phyloP scores from a whole-genome alignment of 1,140 invertebrate genomes.

The Drosophila tropicalis region DNA sequence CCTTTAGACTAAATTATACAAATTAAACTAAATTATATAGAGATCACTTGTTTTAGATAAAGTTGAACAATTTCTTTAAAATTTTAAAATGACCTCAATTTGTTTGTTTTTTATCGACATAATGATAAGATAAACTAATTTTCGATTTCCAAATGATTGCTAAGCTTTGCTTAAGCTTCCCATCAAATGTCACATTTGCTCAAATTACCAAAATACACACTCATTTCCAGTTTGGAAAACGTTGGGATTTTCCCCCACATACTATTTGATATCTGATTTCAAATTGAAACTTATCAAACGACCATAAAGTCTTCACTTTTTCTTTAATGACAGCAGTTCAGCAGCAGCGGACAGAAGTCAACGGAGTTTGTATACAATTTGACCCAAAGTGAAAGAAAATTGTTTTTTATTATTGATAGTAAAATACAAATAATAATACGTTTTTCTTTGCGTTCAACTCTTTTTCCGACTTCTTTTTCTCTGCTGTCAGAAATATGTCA shows the following conservation, averaged over 20 bases:
- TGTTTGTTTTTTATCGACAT: too few species aligned
- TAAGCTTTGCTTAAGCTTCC: not conserved
- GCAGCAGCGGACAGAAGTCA: conserved; percentile 38
- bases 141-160: not conserved
- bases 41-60: too few species aligned
- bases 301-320: conserved; percentile 4
- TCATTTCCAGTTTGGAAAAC: conserved; percentile 2
- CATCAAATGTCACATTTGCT: not conserved
- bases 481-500: conserved; percentile 38
- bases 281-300: conserved; percentile 7
- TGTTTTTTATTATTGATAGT: conserved; percentile 55
- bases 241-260: not conserved
- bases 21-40: too few species aligned
- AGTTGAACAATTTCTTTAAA: too few species aligned
- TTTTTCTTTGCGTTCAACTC: conserved; percentile 8
- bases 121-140: conserved; percentile 6
- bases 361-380: conserved; percentile 6
- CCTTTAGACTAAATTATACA: too few species aligned
- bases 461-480: conserved; percentile 8
- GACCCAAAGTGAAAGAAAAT: conserved; percentile 48
- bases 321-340: conserved; percentile 19
- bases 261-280: not conserved
- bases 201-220: conserved; percentile 1
- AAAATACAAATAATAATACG: conserved; percentile 33
- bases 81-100: too few species aligned